Conservation (phyloP, 2,888 invertebrate genomes). For the Eristalis intricaria region DNA sequence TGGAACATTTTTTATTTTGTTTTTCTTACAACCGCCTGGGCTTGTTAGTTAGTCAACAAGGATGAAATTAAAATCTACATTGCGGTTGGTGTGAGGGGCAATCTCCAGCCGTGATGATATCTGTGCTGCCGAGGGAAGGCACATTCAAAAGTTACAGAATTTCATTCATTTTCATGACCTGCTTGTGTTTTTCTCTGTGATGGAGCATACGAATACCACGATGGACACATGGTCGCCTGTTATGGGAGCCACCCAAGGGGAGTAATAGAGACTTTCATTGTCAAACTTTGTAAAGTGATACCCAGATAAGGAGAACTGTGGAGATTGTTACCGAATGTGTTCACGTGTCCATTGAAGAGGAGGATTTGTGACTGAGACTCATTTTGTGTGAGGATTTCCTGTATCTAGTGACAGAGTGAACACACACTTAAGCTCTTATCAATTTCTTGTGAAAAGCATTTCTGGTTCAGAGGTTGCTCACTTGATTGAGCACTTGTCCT, state of each 20-base stretch:
- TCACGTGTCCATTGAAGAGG: background rate
- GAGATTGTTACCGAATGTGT: background rate
- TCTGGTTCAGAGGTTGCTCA: background rate
- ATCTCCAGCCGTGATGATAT: background rate
- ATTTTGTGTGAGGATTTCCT: background rate
- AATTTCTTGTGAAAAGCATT: no score
- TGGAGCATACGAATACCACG: background rate
- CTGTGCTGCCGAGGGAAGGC: background rate
- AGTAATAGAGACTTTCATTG: background rate
- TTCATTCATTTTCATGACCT: background rate
- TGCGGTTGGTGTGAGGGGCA: background rate
- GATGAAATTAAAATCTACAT: conserved; percentile 10
- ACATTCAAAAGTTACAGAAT: background rate
- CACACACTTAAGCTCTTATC: no score
- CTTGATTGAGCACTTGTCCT: no score
- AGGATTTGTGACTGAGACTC: background rate
- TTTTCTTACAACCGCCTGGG: background rate
- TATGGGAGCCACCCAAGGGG: background rate
- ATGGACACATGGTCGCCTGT: background rate
- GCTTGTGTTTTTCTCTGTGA: background rate
- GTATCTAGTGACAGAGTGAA: background rate
- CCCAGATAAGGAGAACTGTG: background rate
- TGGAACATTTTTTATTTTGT: background rate
- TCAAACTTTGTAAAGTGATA: background rate
- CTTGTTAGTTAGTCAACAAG: conserved; percentile 7